These are phyloP conservation scores for Hyles vespertilio DNA, from an alignment of 1,140 invertebrate species.

Conservation along the genomic window DNA sequence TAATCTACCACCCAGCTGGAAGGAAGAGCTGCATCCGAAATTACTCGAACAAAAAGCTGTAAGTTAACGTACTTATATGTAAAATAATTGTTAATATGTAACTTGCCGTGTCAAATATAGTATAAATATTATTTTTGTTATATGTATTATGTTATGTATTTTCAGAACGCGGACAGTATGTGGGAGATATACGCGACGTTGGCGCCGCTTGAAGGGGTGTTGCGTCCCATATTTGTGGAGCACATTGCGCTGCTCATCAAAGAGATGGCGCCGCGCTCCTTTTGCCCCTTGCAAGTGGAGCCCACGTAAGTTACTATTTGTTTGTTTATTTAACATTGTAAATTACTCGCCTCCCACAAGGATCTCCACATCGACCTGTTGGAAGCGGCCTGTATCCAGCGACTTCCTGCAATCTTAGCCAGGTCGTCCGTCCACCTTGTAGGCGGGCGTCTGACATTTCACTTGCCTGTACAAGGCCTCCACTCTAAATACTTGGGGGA, in stretches of 20 bases:
- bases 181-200: slow-evolving; percentile 56
- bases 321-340: no score
- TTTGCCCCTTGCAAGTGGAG: slow-evolving; percentile 24
- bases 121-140: no score
- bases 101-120: no score
- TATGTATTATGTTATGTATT: slow-evolving; percentile 1
- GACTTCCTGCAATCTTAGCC: no score
- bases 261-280: slow-evolving; percentile 26
- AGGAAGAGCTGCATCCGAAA: slow-evolving; percentile 51
- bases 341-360: no score
- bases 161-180: slow-evolving; percentile 37
- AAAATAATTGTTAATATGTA: neutral
- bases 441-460: no score
- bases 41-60: slow-evolving; percentile 39
- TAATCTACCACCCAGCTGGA: slow-evolving; percentile 48
- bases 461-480: no score
- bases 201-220: slow-evolving; percentile 43
- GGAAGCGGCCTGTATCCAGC: no score
- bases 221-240: slow-evolving; percentile 39
- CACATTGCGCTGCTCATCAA: slow-evolving; percentile 25
- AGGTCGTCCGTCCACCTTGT: no score
- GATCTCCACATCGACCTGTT: neutral
- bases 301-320: slow-evolving; percentile 18
- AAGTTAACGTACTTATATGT: slow-evolving; percentile 18
- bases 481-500: no score